Evolutionary conservation across 2,113 vertebrate species (phyloP), one percentile per base, ranked within the genome.

Genomic region (Stegastes partitus): DNA sequence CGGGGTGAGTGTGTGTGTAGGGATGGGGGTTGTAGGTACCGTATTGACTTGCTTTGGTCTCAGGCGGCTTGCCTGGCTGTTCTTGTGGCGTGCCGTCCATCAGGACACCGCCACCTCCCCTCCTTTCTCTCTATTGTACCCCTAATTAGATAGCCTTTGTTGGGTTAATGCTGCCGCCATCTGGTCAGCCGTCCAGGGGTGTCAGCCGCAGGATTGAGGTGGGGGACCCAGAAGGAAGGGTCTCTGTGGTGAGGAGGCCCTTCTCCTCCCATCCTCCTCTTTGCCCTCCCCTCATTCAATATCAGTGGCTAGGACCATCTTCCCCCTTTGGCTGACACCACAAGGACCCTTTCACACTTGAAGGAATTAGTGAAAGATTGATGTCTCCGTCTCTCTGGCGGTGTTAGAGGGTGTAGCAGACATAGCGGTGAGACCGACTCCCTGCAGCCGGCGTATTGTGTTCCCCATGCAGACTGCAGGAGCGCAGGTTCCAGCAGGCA

Each of bases 121-220:
- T 78, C 76, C 56, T 65, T 76, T 83, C 77, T 84, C 82, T 92
- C 93, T 56, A 93, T 95, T 94, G 94, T 95, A 86, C 72, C 85
- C 83, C 93, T 95, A 94, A 95, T 95, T 95, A 94, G 94, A 94
- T 94, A 63, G 88, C 90, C 89, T 93, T 95, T 95, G 95, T 95
- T 92, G 93, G 79, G 92, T 75, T 92, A 93, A 93, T 92, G 91
- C 93, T 85, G 93, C 86, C 79, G 93, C 95, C 95, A 95, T 95
- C 95, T 95, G 95, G 91, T 93, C 68, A 59, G 76, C 90, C 79
- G 86, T 93, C 87, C 83, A 63, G 80, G 83, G 73, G 74, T 79
- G 82, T 83, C 74, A 55, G 75, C 74, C 77, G 56, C 68, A 83
- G 83, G 82, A 62, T 81, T 83, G 71, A 79, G 83, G 57, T 61